Percentiles rank a stretch among this genome's conserved stretches.
phyloP scores from a whole-genome alignment of 2,113 vertebrate species.

The Halichoerus grypus region DNA sequence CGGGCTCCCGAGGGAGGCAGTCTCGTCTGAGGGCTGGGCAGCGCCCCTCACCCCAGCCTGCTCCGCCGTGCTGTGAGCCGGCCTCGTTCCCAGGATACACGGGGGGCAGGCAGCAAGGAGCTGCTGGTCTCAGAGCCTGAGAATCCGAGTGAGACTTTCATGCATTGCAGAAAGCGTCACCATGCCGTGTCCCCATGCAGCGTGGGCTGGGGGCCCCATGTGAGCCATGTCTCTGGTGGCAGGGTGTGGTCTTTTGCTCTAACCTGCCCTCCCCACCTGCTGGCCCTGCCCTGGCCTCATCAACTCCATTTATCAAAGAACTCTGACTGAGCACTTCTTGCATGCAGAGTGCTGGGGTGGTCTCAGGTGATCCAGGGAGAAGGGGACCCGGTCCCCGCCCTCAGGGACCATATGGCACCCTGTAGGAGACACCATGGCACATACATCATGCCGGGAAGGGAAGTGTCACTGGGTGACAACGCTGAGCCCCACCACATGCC shows the following conservation, averaged over 20 bases:
- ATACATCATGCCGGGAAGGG: fast-evolving
- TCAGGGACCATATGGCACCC: neutral
- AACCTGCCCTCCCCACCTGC: neutral
- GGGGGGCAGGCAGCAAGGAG: neutral
- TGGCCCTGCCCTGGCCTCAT: neutral
- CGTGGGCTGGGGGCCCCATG: neutral
- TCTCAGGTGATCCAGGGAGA: neutral
- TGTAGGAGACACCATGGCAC: fast-evolving
- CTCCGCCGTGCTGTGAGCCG: neutral
- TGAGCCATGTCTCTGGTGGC: neutral
- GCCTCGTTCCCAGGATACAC: neutral
- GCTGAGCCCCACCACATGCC: neutral
- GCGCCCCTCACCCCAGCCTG: neutral
- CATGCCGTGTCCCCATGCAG: fast-evolving
- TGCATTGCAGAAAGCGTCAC: neutral
- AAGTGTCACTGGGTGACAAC: neutral
- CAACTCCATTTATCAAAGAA: neutral
- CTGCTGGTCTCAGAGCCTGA: neutral
- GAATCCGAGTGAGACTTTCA: neutral
- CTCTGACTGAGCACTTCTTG: neutral
- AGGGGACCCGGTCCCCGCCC: neutral
- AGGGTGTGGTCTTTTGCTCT: fast-evolving
- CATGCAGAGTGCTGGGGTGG: neutral
- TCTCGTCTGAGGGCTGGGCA: neutral
- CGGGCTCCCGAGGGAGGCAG: neutral